Evolutionary conservation across 2,888 invertebrate species (phyloP), one percentile per base, ranked within the genome.

Genomic region (Andrena hattorfiana): DNA sequence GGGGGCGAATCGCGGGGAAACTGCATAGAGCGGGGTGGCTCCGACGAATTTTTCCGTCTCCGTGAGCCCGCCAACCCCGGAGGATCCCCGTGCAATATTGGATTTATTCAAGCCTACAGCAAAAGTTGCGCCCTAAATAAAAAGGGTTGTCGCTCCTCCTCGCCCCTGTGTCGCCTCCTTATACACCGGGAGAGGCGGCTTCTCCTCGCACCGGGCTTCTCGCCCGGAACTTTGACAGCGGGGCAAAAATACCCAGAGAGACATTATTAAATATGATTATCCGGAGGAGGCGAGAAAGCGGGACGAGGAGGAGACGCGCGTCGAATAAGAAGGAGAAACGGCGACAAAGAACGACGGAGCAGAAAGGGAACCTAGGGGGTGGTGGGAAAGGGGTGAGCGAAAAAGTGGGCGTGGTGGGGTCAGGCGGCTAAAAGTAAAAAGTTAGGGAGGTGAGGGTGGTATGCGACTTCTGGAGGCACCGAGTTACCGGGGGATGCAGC

Each of bases 201-300:
- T 16, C 87, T 89, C 88, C 85, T 86, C 86, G 71, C 89, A 26
- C 35, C n/a, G 86, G 89, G 90, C 85, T 91, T 91, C 88, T 87
- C 81, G 72, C 83, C 76, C 64, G 82, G 80, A 92, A 93, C 90
- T 92, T 92, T 90, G 92, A 91, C 92, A 87, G 90, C 89, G 86
- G 87, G 84, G 90, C 86, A 91, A 92, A 93, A 93, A 93, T 93
- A 92, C 87, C 77, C 91, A 87, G 90, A 77, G 92, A 92, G 92
- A 92, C 91, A 92, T 93, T 93, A 94, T 93, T 94, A 93, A 93
- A 94, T 94, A 92, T 91, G 92, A 93, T 93, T 84, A 86, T 85
- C 85, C 78, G 49, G 49, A 48, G 48, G 48, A 69, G 74, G 67
- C 35, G 68, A 60, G 66, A 74, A 69, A 79, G 62, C 51, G 74